phyloP scores from a whole-genome alignment of 2,888 invertebrate species.

The Hoplodrina ambigua region DNA sequence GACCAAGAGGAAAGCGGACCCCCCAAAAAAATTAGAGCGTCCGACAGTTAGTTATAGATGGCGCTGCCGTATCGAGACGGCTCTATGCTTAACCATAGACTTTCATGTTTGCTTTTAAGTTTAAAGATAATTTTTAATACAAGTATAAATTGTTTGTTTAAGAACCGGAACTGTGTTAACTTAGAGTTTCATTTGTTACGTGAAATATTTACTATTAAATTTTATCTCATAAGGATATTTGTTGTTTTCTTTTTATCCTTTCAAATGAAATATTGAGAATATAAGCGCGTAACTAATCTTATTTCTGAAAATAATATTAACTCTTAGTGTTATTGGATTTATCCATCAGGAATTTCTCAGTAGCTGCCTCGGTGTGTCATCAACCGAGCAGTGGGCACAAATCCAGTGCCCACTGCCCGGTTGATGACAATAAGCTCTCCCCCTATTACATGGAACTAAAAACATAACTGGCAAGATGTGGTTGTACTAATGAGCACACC shows the following conservation, averaged over 20 bases:
- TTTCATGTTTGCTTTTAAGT: slow-evolving; percentile 57
- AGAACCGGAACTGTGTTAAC: slow-evolving; percentile 51
- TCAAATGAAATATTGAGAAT: not conserved
- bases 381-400: too few relatives aligned
- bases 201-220: slow-evolving; percentile 61
- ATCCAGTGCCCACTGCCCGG: too few relatives aligned
- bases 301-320: too few relatives aligned
- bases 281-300: not conserved
- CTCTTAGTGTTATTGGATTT: too few relatives aligned
- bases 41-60: slow-evolving; percentile 72
- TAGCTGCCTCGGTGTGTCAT: too few relatives aligned
- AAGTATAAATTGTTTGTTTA: slow-evolving; percentile 54
- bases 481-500: too few relatives aligned
- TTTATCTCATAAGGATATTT: slow-evolving; percentile 48
- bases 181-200: slow-evolving; percentile 58
- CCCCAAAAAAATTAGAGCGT: slow-evolving; percentile 74
- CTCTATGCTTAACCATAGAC: slow-evolving; percentile 57
- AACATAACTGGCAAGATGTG: too few relatives aligned
- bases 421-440: too few relatives aligned
- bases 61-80: slow-evolving; percentile 21
- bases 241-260: slow-evolving; percentile 4
- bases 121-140: slow-evolving; percentile 53
- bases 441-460: too few relatives aligned
- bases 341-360: too few relatives aligned
- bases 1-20: slow-evolving; percentile 76